Base-by-base conservation (phyloP, 1,140 invertebrate species). In the Portunus trituberculatus region DNA sequence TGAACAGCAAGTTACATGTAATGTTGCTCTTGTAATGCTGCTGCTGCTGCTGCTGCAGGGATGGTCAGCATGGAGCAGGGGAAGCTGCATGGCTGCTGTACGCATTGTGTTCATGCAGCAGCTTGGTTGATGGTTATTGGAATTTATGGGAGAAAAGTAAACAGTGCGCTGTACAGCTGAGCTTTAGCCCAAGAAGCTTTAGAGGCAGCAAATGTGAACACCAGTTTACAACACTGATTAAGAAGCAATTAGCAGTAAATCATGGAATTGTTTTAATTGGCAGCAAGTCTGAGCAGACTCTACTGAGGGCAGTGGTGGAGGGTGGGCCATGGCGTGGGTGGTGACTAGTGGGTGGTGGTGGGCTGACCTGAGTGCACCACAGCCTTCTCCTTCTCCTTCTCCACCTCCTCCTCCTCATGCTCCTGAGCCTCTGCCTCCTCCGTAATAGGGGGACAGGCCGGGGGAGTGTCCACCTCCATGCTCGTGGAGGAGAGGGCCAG, bases 401-500 rank as follows among this genome's bases (percentile, higher is more conserved):
- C 67, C 89, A 95, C 89, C 89, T 95, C 95, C 84, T 93, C 95
- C 90, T 91, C 95, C 89, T 88, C 67, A 59, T 94, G 91, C 93
- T 93, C 95, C 92, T 88, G 76, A 82, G 83, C 95, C 90, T 94
- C 95, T 92, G 76, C 95, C 93, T 96, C 95, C 93, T 96, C 96
- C 93, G 96, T 52, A 93, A 96, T 96, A n/a, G 96, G 91, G 89
- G 94, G 96, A 93, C 96, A 96, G 94, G 95, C 59, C 94, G 93
- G 95, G 87, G 96, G 95, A 89, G 93, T 93, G 94, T 96, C 96
- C 95, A 96, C 96, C 84, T 96, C 96, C 95, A 96, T 96, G 94
- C 91, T 96, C 91, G 95, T 96, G 90, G 96, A 96, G 91, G 96
- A 96, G 89, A 97, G 97, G 96, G 97, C 97, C 97, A 97, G 97